Evolutionary conservation across 2,888 invertebrate species (phyloP), one percentile per base, ranked within the genome.

Genomic region (Poecilus cupreus): DNA sequence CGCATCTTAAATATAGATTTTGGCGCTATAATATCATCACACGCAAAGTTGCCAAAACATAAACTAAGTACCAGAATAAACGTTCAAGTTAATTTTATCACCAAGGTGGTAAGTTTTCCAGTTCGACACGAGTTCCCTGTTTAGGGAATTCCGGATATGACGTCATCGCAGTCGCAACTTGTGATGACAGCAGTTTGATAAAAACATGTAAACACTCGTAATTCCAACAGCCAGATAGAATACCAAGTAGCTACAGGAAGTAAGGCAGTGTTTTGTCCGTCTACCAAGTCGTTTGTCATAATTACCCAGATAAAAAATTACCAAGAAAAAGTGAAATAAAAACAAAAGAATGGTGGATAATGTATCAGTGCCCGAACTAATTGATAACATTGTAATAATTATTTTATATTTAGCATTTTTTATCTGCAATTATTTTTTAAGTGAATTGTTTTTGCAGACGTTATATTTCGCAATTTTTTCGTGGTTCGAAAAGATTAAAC

Each of bases 121-220:
- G 20, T 54, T n/a, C n/a, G n/a, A n/a, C n/a, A n/a, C n/a, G n/a
- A n/a, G n/a, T n/a, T 54, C 54, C 54, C 20, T 54, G 54, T 54
- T 54, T 54, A 54, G 54, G 54, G 54, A 54, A 54, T 54, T 6
- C 54, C 54, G 54, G 54, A 54, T 11, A 11, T 54, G 54, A 54
- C 18, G 49, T 49, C 49, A 49, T 13, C 18, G 13, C 3, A 32
- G 32, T 2, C 49, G 16, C 49, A 49, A 54, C 20, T 54, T 54
- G 54, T 54, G 54, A 54, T 54, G 54, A 54, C 54, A 54, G 11
- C 54, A 54, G 11, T 54, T 54, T 54, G 54, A 54, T 54, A 54
- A 54, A 54, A 54, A 54, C 54, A 54, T 54, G 54, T 54, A 54
- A 54, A 54, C 54, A 54, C 54, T 54, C 20, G 54, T 54, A 54